Evolutionary conservation across 2,888 invertebrate species (phyloP).

Genomic region (Sycophila texana): DNA sequence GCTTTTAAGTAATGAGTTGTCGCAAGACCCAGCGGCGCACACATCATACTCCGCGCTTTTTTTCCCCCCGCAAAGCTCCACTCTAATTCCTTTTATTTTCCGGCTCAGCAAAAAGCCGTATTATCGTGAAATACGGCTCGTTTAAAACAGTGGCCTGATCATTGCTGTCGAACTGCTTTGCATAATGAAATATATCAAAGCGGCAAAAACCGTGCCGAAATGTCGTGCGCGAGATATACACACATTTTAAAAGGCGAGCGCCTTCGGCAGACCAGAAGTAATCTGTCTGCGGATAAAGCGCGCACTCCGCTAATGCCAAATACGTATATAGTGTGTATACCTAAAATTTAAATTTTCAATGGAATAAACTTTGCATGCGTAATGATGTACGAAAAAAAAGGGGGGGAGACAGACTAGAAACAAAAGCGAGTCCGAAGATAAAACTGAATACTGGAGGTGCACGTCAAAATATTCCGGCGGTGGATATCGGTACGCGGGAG

Average conservation of each 20-base stretch:
- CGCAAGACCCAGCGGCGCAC: neutral
- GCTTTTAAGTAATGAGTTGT: conserved; percentile 28
- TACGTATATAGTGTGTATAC: no score
- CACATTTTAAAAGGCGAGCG: no score
- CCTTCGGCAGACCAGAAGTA: no score
- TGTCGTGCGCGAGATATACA: no score
- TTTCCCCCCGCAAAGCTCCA: neutral
- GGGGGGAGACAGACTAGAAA: neutral
- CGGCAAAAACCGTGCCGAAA: no score
- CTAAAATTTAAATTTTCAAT: no score
- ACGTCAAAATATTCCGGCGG: conserved; percentile 13
- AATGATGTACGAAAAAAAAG: conserved; percentile 26
- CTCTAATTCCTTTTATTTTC: no score
- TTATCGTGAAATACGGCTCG: neutral
- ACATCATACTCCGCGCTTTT: conserved; percentile 7
- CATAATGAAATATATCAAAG: no score
- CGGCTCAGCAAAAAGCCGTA: no score
- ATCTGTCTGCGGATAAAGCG: no score
- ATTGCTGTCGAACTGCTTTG: no score
- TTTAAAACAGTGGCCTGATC: neutral
- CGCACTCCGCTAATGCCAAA: no score
- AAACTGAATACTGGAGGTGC: neutral
- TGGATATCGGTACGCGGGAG: neutral
- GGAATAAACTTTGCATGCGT: neutral
- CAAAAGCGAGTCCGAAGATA: neutral